phyloP scores from a whole-genome alignment of 2,797 vertebrate genomes.

The Gambelia wislizenii region DNA sequence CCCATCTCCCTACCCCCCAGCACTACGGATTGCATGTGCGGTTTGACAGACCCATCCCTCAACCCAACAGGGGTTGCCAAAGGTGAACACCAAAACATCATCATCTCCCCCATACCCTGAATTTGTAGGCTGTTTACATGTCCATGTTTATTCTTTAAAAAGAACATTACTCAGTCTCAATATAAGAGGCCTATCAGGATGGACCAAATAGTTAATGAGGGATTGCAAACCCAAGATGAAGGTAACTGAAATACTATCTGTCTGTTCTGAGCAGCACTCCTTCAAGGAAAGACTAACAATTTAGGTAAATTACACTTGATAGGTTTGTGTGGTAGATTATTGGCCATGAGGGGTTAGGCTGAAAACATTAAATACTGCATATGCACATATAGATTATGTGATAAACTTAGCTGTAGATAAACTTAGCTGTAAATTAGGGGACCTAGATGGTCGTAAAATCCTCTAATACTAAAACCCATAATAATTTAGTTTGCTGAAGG shows the following conservation, averaged over 20 bases:
- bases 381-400: slow-evolving; percentile 45
- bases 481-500: slow-evolving; percentile 22
- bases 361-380: slow-evolving; percentile 45
- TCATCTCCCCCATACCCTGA: too few species aligned
- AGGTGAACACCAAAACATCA: too few species aligned
- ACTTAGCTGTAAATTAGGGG: slow-evolving; percentile 46
- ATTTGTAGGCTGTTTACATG: too few species aligned
- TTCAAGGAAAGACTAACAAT: slow-evolving; percentile 38
- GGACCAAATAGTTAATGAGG: background rate
- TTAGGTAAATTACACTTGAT: slow-evolving; percentile 46
- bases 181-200: background rate
- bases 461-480: slow-evolving; percentile 13
- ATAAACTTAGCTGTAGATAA: slow-evolving; percentile 53
- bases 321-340: slow-evolving; percentile 39
- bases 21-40: too few species aligned
- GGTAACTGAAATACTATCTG: slow-evolving; percentile 21
- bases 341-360: slow-evolving; percentile 14
- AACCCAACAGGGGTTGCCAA: too few species aligned
- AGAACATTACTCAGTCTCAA: background rate
- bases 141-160: background rate
- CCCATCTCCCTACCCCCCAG: too few species aligned
- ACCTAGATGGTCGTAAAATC: slow-evolving; percentile 37
- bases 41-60: too few species aligned
- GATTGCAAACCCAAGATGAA: background rate
- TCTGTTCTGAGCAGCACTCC: slow-evolving; percentile 29